phyloP scores from a whole-genome alignment of 2,797 vertebrate species.

The Geotria australis region DNA sequence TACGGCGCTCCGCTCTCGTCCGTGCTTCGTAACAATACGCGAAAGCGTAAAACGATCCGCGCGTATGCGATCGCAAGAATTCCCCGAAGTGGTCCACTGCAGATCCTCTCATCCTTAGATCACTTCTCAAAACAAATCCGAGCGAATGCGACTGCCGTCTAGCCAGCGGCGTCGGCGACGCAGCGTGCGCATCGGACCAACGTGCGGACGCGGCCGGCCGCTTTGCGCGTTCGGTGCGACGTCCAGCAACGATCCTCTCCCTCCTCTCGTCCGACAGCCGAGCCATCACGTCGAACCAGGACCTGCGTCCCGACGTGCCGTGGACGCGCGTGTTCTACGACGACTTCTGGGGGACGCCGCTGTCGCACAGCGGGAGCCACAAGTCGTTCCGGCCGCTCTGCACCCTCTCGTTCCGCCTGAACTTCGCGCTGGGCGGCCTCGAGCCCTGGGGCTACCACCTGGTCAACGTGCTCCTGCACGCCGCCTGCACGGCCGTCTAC shows the following conservation, averaged over 20 bases:
- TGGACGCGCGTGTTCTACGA: constrained; percentile 94
- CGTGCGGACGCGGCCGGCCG: too few species aligned
- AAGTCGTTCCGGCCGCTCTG: constrained; percentile 92
- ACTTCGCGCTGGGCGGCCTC: constrained; percentile 51
- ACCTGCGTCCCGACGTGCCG: constrained; percentile 74
- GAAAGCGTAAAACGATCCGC: too few species aligned
- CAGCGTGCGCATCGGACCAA: too few species aligned
- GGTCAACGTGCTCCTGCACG: constrained; percentile 53
- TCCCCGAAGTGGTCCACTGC: too few species aligned
- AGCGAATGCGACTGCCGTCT: too few species aligned
- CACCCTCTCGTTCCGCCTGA: constrained; percentile 83
- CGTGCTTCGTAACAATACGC: too few species aligned
- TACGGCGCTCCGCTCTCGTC: too few species aligned
- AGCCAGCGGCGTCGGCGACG: too few species aligned
- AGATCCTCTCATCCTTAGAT: too few species aligned
- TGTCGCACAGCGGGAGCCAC: constrained; percentile 93
- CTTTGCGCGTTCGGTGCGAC: too few species aligned
- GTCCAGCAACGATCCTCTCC: neutral
- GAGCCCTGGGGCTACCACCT: constrained; percentile 88
- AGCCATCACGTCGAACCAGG: constrained; percentile 96
- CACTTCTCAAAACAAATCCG: too few species aligned
- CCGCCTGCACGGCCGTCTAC: constrained; percentile 50
- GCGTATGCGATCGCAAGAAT: too few species aligned
- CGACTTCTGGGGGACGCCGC: constrained; percentile 91
- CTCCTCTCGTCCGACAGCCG: constrained; percentile 19